phyloP scores from a whole-genome alignment of 2,113 vertebrate species.

The Clarias gariepinus region DNA sequence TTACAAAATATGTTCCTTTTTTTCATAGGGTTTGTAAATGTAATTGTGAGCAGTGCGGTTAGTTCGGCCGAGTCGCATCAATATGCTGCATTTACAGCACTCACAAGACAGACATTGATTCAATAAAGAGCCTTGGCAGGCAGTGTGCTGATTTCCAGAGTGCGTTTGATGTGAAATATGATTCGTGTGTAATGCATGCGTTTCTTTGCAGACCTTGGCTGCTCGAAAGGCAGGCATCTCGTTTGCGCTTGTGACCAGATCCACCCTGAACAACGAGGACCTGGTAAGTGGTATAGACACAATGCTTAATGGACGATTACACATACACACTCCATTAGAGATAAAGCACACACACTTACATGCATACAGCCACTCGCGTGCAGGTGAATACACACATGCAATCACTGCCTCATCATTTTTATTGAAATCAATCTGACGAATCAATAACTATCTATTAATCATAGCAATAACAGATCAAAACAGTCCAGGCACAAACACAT shows the following conservation, averaged over 20 bases:
- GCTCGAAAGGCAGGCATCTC: slow-evolving; percentile 97
- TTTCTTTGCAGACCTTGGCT: slow-evolving; percentile 82
- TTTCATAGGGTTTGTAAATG: background rate
- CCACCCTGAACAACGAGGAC: slow-evolving; percentile 92
- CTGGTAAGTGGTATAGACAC: slow-evolving; percentile 80
- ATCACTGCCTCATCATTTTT: background rate
- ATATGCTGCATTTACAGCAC: background rate
- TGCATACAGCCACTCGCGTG: background rate
- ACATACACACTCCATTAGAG: background rate
- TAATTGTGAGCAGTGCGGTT: background rate
- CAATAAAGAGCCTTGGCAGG: background rate
- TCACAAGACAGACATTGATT: background rate
- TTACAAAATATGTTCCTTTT: background rate
- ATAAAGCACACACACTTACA: background rate
- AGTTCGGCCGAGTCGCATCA: background rate
- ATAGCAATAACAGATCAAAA: background rate
- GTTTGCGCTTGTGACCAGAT: slow-evolving; percentile 90
- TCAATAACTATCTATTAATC: background rate
- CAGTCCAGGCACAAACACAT: background rate
- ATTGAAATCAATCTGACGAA: background rate
- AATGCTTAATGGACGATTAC: slow-evolving; percentile 8
- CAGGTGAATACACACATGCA: background rate
- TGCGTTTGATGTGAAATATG: background rate
- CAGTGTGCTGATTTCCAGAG: background rate
- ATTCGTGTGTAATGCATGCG: background rate